Base-by-base conservation (phyloP, 2,888 invertebrate species). In the Chaetoderma sp. region DNA sequence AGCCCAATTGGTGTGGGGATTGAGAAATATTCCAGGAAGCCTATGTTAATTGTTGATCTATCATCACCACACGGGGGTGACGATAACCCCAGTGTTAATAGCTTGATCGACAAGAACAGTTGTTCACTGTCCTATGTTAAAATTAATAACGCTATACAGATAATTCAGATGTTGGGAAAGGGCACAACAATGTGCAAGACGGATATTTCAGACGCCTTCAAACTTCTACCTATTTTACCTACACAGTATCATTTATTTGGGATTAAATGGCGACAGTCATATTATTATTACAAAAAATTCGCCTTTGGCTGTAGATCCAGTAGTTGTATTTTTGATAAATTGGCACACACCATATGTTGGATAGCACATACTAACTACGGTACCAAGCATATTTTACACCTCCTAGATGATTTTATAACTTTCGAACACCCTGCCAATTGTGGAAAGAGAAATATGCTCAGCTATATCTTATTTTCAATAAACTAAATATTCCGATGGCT, bases 21-120 rank as follows among this genome's bases (percentile, higher is more conserved):
- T n/a, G n/a, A n/a, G n/a, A n/a, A n/a, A n/a, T n/a, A n/a, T n/a
- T n/a, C n/a, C n/a, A n/a, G n/a, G n/a, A n/a, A n/a, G n/a, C n/a
- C n/a, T n/a, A n/a, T n/a, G n/a, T n/a, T n/a, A 0, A 72, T 71
- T 4, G 50, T 72, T 4, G 74, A 74, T 57, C 16, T 71, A 4
- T 72, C 69, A 6, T 57, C 71, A 1, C 70, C 72, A n/a, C 74
- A 71, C 54, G 45, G 70, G 13, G 49, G 63, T 47, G 4, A 8
- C 13, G n/a, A 39, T 5, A 42, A 68, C 25, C 25, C 21, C 10
- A 73, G 70, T 25, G 52, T 73, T 2, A 73, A 69, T 39, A 56
- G 64, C 16, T 27, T 73, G n/a, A 73, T 73, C 27, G 63, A 64
- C 44, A 71, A 73, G 62, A 59, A 69, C 13, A n/a, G 50, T 10